These are phyloP conservation scores for Microctonus aethiopoides DNA, from an alignment of 2,888 invertebrate species.

Conservation along the genomic window DNA sequence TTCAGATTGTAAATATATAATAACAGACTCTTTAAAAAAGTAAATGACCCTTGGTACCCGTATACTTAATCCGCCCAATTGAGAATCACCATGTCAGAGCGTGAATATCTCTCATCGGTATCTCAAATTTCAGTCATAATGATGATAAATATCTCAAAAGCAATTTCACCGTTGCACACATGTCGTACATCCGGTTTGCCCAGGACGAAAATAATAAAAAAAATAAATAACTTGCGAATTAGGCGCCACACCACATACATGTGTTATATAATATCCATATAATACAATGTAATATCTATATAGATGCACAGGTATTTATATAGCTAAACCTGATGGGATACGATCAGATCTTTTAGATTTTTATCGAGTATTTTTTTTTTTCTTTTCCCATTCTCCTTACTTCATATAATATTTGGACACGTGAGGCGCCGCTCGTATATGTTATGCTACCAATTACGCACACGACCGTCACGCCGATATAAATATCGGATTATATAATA, in stretches of 20 bases:
- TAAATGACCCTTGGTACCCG: constrained; percentile 37
- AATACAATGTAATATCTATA: background rate
- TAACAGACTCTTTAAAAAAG: constrained; percentile 23
- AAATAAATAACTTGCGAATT: background rate
- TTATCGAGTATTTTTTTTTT: constrained; percentile 8
- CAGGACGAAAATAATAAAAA: background rate
- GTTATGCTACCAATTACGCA: constrained; percentile 41
- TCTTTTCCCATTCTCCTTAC: constrained; percentile 3
- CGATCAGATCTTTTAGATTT: background rate
- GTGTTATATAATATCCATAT: too few relatives aligned
- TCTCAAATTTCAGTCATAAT: constrained; percentile 47
- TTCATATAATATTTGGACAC: background rate
- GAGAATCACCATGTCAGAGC: constrained; percentile 57
- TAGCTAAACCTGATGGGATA: background rate
- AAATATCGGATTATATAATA: constrained; percentile 30
- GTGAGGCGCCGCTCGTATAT: constrained; percentile 15
- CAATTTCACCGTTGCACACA: constrained; percentile 65
- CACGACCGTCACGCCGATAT: constrained; percentile 37
- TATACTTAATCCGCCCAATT: constrained; percentile 35
- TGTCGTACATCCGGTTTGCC: constrained; percentile 55
- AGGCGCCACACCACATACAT: background rate
- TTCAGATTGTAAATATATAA: constrained; percentile 3
- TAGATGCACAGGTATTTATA: background rate
- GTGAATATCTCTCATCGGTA: constrained; percentile 61
- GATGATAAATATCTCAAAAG: constrained; percentile 60